phyloP scores from a whole-genome alignment of 2,797 vertebrate genomes.

The Gymnopithys bicolor region DNA sequence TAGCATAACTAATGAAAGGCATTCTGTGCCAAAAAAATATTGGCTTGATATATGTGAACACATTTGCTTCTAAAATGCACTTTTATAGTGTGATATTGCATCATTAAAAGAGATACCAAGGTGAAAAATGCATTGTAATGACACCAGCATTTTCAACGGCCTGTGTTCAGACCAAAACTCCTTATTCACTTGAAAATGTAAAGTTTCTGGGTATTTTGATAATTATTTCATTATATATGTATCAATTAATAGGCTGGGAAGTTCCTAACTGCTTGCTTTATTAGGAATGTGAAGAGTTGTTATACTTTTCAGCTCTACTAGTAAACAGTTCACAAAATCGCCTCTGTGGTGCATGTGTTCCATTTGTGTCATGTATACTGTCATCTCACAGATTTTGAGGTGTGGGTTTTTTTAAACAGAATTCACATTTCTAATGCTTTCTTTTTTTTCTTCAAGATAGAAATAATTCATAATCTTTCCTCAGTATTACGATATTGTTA shows the following conservation, averaged over 20 bases:
- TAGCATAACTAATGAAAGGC: not conserved
- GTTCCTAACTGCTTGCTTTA: not conserved
- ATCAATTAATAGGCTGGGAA: not conserved
- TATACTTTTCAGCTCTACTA: not conserved
- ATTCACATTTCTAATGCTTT: not conserved
- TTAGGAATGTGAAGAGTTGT: not conserved
- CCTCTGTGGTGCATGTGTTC: not conserved
- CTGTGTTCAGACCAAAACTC: not conserved
- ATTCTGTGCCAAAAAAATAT: not conserved
- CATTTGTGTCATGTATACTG: not conserved
- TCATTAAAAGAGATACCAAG: not conserved
- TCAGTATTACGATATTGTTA: not conserved
- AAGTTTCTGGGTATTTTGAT: not conserved
- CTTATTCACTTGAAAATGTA: not conserved
- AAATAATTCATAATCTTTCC: not conserved
- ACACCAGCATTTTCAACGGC: not conserved
- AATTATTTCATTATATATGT: not conserved
- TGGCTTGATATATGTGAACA: not conserved
- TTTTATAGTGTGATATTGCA: not conserved
- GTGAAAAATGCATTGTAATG: not conserved
- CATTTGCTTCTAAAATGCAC: not conserved
- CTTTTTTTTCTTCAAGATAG: not conserved
- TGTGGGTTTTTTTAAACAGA: not conserved
- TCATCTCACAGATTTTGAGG: not conserved
- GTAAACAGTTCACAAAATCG: not conserved